Evolutionary conservation across 1,140 invertebrate genomes (phyloP).

Genomic region (Dinothrombium tinctorium): DNA sequence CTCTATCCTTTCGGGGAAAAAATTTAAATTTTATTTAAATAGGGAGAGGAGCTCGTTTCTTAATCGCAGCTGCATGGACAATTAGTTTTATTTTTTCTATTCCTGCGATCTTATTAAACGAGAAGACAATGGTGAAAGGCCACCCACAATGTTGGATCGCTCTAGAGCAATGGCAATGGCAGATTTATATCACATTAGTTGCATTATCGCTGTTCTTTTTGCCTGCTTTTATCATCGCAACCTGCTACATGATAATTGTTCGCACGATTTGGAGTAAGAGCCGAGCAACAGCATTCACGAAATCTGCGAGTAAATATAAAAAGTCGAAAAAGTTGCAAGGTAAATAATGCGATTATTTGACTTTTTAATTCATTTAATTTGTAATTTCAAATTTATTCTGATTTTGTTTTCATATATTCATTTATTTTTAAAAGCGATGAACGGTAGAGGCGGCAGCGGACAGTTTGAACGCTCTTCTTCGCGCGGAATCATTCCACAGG

Average conservation of each 20-base stretch:
- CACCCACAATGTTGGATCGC: conserved; percentile 74
- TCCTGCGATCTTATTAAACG: conserved; percentile 55
- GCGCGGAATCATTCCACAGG: conserved; percentile 58
- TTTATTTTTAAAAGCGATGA: neutral
- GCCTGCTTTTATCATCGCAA: conserved; percentile 65
- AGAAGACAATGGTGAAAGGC: conserved; percentile 34
- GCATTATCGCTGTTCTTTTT: conserved; percentile 57
- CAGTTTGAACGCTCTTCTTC: conserved; percentile 22
- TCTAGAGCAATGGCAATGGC: conserved; percentile 45
- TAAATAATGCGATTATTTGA: neutral
- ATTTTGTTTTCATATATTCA: neutral
- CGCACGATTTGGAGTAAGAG: conserved; percentile 67
- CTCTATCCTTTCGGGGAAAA: neutral
- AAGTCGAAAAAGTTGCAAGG: neutral
- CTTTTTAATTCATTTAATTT: neutral
- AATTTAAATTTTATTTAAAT: conserved; percentile 15
- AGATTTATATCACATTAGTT: conserved; percentile 60
- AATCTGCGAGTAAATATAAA: neutral
- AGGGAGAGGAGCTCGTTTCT: conserved; percentile 54
- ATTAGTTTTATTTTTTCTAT: conserved; percentile 55
- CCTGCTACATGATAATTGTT: conserved; percentile 74
- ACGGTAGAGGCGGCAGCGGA: conserved; percentile 15
- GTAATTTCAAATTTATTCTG: too few species aligned
- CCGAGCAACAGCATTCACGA: conserved; percentile 14
- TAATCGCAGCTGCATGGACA: conserved; percentile 53